These are phyloP conservation scores for Mactromeris polynyma DNA, from an alignment of 2,888 invertebrate species.

Conservation along the genomic window DNA sequence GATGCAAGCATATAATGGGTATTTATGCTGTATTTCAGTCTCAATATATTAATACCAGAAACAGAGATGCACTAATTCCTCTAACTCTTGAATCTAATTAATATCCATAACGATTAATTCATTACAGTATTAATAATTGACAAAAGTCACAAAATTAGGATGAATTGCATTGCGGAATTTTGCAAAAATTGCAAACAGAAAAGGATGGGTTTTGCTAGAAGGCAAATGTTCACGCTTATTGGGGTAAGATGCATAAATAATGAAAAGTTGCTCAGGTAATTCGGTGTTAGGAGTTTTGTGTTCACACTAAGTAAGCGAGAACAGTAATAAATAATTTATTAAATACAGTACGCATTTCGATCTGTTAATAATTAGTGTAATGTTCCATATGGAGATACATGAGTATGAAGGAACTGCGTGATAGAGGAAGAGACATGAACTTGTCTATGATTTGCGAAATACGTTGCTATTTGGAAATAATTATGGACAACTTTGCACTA, in stretches of 20 bases:
- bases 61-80: no score
- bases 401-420: no score
- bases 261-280: neutral
- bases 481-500: no score
- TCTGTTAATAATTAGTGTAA: neutral
- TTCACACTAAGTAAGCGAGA: neutral
- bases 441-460: no score
- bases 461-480: no score
- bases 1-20: no score
- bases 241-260: neutral
- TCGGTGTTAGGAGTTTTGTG: neutral
- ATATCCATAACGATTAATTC: neutral
- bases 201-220: neutral
- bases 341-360: neutral
- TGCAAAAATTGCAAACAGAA: neutral
- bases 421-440: no score
- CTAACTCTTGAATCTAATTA: no score
- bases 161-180: neutral
- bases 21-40: no score
- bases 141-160: neutral
- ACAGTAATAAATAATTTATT: conserved; percentile 4
- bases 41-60: no score
- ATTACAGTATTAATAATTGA: neutral
- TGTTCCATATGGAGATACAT: neutral
- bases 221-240: neutral